Evolutionary conservation across 2,113 vertebrate species (phyloP).

Genomic region (Lonchura striata): DNA sequence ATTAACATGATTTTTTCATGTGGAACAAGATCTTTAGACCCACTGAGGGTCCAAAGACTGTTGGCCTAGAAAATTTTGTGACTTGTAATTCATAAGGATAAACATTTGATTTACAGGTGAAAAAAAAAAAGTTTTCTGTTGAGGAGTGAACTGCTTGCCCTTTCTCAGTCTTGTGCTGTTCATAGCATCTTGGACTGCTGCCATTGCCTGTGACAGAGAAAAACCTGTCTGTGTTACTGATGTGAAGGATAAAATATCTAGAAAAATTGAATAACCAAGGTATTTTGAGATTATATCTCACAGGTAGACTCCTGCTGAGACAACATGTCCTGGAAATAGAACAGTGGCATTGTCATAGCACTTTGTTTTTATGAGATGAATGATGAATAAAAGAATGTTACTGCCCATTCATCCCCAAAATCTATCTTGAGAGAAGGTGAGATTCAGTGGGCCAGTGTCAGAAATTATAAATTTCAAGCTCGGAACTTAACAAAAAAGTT

Average conservation of each 20-base stretch:
- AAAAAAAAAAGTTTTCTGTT: background rate
- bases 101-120: background rate
- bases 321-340: background rate
- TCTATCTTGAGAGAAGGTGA: background rate
- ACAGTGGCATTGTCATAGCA: background rate
- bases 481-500: background rate
- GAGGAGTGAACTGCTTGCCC: background rate
- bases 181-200: background rate
- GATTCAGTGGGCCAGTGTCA: background rate
- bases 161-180: background rate
- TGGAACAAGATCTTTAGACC: background rate
- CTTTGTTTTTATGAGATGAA: background rate
- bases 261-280: background rate
- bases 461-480: background rate
- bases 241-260: background rate
- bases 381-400: background rate
- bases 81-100: background rate
- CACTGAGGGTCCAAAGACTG: background rate
- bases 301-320: slow-evolving; percentile 3
- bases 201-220: background rate
- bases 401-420: background rate
- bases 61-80: background rate
- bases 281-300: background rate
- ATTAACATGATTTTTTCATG: background rate
- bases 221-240: background rate